Evolutionary conservation across 2,797 vertebrate genomes (phyloP).

Genomic region (Paramormyrops hopkinsi): DNA sequence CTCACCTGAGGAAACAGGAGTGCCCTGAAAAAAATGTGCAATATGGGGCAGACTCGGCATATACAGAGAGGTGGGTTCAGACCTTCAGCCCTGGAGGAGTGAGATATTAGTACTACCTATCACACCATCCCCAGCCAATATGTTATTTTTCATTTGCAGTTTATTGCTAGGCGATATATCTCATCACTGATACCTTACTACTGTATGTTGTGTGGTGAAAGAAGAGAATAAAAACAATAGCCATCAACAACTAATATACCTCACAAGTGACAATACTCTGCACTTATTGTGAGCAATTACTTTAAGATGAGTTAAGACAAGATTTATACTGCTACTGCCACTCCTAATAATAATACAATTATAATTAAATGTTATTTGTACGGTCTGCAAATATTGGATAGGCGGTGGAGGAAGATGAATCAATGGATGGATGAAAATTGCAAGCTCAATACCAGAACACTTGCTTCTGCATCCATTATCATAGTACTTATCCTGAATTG

Average conservation of each 20-base stretch:
- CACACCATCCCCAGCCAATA: not conserved
- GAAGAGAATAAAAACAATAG: not conserved
- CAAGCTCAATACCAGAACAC: not conserved
- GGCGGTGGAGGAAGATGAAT: not conserved
- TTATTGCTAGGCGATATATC: not conserved
- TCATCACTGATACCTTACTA: not conserved
- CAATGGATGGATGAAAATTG: not conserved
- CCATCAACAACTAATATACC: not conserved
- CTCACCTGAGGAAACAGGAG: not conserved
- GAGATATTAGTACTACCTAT: not conserved
- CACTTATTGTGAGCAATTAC: not conserved
- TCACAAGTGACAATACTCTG: not conserved
- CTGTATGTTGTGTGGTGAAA: not conserved
- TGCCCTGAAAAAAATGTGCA: not conserved
- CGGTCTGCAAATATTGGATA: not conserved
- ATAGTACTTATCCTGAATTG: not conserved
- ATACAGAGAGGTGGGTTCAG: not conserved
- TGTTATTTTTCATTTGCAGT: not conserved
- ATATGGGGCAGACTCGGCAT: not conserved
- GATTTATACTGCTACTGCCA: not conserved
- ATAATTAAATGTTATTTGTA: not conserved
- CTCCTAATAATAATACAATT: not conserved
- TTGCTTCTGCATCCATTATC: not conserved
- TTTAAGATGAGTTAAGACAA: not conserved
- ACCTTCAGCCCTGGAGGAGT: not conserved